A percentile compares a stretch with the other conserved stretches of the same genome.
These are phyloP conservation scores for Mormyrops attenuatus DNA, from an alignment of 2,797 vertebrate species.

Conservation along the genomic window DNA sequence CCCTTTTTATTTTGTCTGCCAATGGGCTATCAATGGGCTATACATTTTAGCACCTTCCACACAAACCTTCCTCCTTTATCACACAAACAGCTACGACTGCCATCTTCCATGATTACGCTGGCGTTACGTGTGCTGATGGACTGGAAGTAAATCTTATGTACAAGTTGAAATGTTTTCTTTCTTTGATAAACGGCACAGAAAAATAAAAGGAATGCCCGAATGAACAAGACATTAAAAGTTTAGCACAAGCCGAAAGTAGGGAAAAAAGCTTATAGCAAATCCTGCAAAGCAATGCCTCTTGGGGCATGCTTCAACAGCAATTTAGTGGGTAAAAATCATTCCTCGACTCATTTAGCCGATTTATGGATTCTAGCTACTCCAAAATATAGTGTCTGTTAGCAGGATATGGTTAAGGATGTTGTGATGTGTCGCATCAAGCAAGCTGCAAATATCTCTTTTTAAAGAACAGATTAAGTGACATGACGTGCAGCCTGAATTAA, in stretches of 20 bases:
- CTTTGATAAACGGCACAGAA: not conserved
- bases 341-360: not conserved
- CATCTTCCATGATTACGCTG: not conserved
- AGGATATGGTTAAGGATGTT: not conserved
- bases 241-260: not conserved
- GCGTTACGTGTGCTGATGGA: not conserved
- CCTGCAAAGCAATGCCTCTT: not conserved
- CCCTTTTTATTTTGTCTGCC: not conserved
- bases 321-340: not conserved
- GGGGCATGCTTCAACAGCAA: not conserved
- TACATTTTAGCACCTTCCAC: not conserved
- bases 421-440: not conserved
- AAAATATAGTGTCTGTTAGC: slow-evolving; percentile 11
- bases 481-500: not conserved
- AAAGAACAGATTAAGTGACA: not conserved
- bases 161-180: not conserved
- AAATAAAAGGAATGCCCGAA: not conserved
- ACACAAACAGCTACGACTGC: not conserved
- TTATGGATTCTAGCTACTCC: not conserved
- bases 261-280: not conserved
- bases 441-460: not conserved
- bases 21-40: not conserved
- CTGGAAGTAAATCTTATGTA: not conserved
- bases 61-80: not conserved
- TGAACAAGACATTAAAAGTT: not conserved